These are phyloP conservation scores for Sternarchorhynchus goeldii DNA, from an alignment of 2,797 vertebrate species.

Conservation along the genomic window DNA sequence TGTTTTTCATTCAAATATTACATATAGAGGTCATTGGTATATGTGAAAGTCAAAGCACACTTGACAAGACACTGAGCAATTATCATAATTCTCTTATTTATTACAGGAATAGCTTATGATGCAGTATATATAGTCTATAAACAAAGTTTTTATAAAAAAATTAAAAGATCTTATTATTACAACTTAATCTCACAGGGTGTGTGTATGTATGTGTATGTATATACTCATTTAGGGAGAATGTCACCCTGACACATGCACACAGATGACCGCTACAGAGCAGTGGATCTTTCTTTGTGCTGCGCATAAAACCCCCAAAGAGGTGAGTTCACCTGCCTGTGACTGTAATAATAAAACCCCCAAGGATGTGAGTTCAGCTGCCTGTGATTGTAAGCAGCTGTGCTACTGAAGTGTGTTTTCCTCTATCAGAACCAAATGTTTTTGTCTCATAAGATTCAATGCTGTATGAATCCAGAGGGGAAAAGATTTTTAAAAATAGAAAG, in stretches of 20 bases:
- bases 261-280: constrained; percentile 99
- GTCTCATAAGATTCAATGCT: neutral
- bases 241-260: constrained; percentile 97
- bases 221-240: constrained; percentile 85
- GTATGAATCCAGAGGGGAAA: too few species aligned
- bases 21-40: too few species aligned
- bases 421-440: neutral
- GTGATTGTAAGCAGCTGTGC: too few species aligned
- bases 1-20: neutral
- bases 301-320: constrained; percentile 99
- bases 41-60: neutral
- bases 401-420: neutral
- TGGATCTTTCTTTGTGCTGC: constrained; percentile 99
- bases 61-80: too few species aligned
- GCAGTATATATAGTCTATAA: too few species aligned
- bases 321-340: constrained; percentile 55
- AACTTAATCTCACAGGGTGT: neutral
- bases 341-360: constrained; percentile 99
- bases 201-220: neutral
- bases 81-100: too few species aligned
- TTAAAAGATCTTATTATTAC: neutral
- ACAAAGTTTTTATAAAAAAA: neutral
- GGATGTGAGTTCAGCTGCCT: constrained; percentile 79
- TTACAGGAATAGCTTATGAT: neutral
- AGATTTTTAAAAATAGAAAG: too few species aligned